Evolutionary conservation across 2,113 vertebrate genomes (phyloP), one percentile per base, ranked within the genome.

Genomic region (Bucco capensis): DNA sequence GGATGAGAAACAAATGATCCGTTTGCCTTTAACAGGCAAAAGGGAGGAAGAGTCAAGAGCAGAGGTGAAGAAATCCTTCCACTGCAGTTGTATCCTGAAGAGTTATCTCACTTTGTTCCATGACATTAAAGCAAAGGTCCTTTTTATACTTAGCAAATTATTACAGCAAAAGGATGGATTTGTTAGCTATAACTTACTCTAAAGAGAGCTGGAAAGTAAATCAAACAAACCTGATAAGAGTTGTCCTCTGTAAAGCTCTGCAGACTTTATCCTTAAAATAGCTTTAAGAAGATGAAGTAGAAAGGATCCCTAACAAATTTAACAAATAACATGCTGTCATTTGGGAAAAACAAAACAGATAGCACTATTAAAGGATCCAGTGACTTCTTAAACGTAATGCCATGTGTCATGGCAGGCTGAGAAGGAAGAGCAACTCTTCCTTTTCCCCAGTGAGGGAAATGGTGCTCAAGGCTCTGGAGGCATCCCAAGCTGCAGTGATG

Each of bases 341-440:
- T 77, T 83, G 56, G 83, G 93, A 92, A 95, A 91, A 85, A 95
- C n/a, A 89, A 95, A 66, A 33, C 85, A 95, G 88, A 86, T 94
- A 90, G 91, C 85, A 75, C 75, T 91, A 75, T 91, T 91, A 89
- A 74, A 50, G 31, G 53, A 89, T 53, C 62, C 91, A 82, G 54
- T 42, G 75, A 89, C 82, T 92, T 95, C 82, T 92, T 95, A 92
- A 90, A 86, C 53, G 44, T 38, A 70, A 85, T 83, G 72, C 78
- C 75, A 66, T 62, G 89, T 92, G 93, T 82, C 23, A 6, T 21
- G 38, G 51, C 38, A 91, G 66, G 16, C 12, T 56, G 69, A 56
- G 62, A 56, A 30, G 65, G 70, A 83, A 44, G 79, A 81, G 28
- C 19, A 19, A 31, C 9, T 88, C 74, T 71, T 56, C 61, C 28